These are phyloP conservation scores for Archaeoteleia sp. DNA, from an alignment of 2,888 invertebrate genomes.

Conservation along the genomic window DNA sequence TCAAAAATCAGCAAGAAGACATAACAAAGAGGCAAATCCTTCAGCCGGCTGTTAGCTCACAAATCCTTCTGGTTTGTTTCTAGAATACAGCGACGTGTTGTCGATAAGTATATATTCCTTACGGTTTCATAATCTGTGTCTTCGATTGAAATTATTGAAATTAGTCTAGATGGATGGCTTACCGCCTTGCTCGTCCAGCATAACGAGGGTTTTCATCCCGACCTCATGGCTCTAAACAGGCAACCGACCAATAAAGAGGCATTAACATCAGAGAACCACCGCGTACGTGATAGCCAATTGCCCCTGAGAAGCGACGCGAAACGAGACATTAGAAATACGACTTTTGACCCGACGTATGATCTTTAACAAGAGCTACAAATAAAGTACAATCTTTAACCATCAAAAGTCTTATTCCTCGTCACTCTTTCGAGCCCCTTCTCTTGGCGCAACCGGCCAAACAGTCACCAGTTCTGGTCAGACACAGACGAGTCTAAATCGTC, in stretches of 20 bases:
- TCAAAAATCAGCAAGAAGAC: too few relatives aligned
- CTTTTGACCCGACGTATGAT: background rate
- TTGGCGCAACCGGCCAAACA: constrained; percentile 20
- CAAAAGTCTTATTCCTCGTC: constrained; percentile 11
- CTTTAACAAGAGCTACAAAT: too few relatives aligned
- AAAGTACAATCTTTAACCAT: too few relatives aligned
- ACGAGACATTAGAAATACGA: constrained; percentile 17
- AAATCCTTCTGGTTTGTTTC: constrained; percentile 11
- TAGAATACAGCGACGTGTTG: constrained; percentile 10
- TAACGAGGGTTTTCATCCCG: constrained; percentile 99
- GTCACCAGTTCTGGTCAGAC: constrained; percentile 21
- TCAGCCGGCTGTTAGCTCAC: constrained; percentile 1
- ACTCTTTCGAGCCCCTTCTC: constrained; percentile 30
- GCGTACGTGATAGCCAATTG: constrained; percentile 51
- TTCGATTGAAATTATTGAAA: constrained; percentile 58
- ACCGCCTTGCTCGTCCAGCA: constrained; percentile 99
- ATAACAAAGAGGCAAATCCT: background rate
- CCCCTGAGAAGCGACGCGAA: constrained; percentile 39
- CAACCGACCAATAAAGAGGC: constrained; percentile 73
- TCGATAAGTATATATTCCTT: constrained; percentile 26
- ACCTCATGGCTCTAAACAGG: constrained; percentile 99
- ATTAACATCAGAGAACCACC: constrained; percentile 66
- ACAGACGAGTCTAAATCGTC: constrained; percentile 7
- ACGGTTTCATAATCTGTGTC: constrained; percentile 33
- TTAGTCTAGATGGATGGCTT: constrained; percentile 80